phyloP scores from a whole-genome alignment of 1,140 invertebrate genomes.

The Ladona fulva region DNA sequence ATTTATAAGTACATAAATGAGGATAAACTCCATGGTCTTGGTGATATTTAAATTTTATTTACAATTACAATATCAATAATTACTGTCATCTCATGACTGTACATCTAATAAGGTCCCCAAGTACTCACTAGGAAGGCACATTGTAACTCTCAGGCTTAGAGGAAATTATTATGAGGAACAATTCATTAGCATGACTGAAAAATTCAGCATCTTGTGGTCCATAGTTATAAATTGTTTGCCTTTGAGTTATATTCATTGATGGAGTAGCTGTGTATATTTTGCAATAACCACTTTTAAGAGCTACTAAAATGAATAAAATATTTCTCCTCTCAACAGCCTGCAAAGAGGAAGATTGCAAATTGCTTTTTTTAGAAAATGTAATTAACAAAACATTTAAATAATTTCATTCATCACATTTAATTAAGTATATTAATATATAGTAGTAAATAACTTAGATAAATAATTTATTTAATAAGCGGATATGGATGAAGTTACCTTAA shows the following conservation, averaged over 20 bases:
- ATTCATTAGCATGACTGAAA: neutral
- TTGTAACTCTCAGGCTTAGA: neutral
- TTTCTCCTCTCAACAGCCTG: neutral
- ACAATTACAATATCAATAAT: too few species aligned
- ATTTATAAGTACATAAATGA: too few species aligned
- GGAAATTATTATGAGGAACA: neutral
- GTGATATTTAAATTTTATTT: too few species aligned
- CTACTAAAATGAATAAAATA: neutral
- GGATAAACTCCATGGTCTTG: too few species aligned
- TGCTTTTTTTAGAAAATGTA: too few species aligned
- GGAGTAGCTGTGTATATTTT: neutral
- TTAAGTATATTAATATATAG: too few species aligned
- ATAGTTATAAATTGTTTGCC: neutral
- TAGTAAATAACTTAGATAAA: neutral
- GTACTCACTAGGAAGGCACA: neutral
- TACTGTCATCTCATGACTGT: too few species aligned
- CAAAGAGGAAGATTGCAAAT: neutral
- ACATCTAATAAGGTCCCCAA: too few species aligned
- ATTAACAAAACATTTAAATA: too few species aligned
- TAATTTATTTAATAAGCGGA: neutral
- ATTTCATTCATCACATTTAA: too few species aligned
- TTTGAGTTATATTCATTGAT: neutral
- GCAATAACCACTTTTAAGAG: neutral
- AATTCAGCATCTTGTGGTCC: neutral
- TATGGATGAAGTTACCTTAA: neutral